These are phyloP conservation scores for Nesogale talazaci DNA, from an alignment of 2,113 vertebrate species.

Conservation along the genomic window DNA sequence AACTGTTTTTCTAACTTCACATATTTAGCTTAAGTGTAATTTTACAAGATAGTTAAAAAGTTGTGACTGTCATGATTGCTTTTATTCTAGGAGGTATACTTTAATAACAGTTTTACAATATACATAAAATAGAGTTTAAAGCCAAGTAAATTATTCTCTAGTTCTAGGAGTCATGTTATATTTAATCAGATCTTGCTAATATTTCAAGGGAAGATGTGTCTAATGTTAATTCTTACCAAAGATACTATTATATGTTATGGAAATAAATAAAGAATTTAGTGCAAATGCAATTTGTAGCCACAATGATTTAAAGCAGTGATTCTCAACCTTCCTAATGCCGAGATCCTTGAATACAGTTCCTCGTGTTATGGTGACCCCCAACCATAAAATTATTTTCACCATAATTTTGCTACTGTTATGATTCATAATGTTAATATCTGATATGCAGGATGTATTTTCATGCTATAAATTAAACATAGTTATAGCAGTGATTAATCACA, in stretches of 20 bases:
- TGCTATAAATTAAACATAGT: no score
- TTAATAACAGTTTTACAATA: not conserved
- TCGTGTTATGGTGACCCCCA: no score
- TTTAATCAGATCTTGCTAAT: not conserved
- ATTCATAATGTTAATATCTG: no score
- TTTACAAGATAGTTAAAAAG: not conserved
- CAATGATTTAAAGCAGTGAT: not conserved
- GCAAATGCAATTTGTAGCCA: not conserved
- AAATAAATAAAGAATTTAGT: not conserved
- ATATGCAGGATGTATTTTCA: no score
- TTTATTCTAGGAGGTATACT: not conserved
- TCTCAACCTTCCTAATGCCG: no score
- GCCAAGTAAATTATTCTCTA: not conserved
- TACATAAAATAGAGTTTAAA: not conserved
- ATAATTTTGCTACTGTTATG: no score
- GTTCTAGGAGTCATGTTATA: not conserved
- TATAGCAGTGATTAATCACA: no score
- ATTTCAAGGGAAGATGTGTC: not conserved
- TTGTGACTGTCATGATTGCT: not conserved
- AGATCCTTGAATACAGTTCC: no score
- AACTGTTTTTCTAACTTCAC: not conserved
- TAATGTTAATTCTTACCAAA: not conserved
- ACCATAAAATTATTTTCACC: no score
- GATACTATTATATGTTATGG: not conserved
- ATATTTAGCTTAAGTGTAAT: slow-evolving; percentile 1